Evolutionary conservation across 2,113 vertebrate species (phyloP).

Genomic region (Bambusicola thoracicus): DNA sequence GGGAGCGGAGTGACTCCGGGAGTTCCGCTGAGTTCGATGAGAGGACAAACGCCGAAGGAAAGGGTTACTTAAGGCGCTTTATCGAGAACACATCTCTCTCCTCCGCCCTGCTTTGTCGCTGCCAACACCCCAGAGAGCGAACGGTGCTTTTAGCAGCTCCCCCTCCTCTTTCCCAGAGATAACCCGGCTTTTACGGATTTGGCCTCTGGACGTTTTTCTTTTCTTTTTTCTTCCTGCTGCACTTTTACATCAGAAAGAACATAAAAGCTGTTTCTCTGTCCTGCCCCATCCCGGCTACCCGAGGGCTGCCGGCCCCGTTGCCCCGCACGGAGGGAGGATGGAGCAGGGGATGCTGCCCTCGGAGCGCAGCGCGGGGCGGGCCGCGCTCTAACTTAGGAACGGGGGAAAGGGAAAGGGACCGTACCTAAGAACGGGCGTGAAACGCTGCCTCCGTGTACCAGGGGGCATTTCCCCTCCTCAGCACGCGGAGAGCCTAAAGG

Average conservation of each 20-base stretch:
- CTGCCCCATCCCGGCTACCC: neutral
- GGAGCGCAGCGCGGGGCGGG: accelerated
- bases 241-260: neutral
- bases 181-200: neutral
- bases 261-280: neutral
- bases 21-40: neutral
- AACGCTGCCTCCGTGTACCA: neutral
- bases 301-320: neutral
- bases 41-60: neutral
- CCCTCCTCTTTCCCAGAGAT: neutral
- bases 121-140: neutral
- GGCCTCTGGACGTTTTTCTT: neutral
- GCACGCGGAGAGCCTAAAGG: neutral
- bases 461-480: neutral
- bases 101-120: neutral
- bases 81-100: neutral
- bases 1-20: neutral
- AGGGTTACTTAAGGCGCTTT: neutral
- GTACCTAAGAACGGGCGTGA: neutral
- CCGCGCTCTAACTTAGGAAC: accelerated
- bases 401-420: neutral
- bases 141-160: neutral
- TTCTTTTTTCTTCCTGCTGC: neutral
- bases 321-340: neutral
- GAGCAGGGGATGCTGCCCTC: neutral